Base-by-base conservation (phyloP, 2,888 invertebrate genomes). In the Hyles lineata region DNA sequence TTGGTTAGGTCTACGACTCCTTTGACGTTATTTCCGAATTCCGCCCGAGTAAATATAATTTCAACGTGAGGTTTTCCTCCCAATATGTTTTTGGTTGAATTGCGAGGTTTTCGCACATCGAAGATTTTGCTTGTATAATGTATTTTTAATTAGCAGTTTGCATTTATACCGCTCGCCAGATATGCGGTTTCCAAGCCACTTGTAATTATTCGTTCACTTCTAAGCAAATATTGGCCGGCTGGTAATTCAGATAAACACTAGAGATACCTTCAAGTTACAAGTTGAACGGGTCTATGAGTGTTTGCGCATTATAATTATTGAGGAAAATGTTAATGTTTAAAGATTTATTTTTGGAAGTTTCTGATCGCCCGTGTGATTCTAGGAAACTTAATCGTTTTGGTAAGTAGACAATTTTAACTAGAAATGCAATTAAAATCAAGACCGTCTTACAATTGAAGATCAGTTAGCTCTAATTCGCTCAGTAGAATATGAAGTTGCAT, bases 281-380 rank as follows among this genome's bases (percentile, higher is more conserved):
- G 73, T 76, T 73, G 72, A 78, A 78, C 76, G 76, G 76, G 76
- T 74, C 73, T 72, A 74, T 74, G 72, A 77, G 74, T 82, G 82
- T 83, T 81, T 81, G 78, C 78, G 75, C 82, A 81, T 82, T 80
- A 80, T 77, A 82, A 82, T 81, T 78, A 79, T 78, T 76, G 75
- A 80, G 77, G 80, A 78, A 78, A 80, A 81, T 81, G 78, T 75
- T 76, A 73, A 74, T 76, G 75, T 78, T 79, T 81, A 80, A 80
- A 52, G 29, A 55, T 77, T 79, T 78, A 79, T 74, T 79, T 78
- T 72, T 75, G 58, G 74, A 73, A 76, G 76, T 76, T 72, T 67
- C 55, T 55, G 35, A 58, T 72, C 35, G 21, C 67, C 25, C 25
- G 23, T 15, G 35, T 70, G n/a, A 11, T 59, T 70, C 70, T 52